Evolutionary conservation across 1,140 invertebrate genomes (phyloP).

Genomic region (Araneus ventricosus): DNA sequence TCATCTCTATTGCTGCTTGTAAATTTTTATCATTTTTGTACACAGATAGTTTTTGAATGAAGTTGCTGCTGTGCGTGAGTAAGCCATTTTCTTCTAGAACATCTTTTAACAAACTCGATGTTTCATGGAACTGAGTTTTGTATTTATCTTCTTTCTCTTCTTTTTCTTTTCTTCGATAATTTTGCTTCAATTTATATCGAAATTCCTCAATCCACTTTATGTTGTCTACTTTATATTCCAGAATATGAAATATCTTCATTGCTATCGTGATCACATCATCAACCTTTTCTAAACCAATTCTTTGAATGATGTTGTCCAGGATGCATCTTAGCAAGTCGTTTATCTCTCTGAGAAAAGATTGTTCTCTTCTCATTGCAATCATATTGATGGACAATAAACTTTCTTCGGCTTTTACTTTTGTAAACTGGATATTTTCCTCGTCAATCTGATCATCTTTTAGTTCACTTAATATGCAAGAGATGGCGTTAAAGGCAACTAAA

Average conservation of each 20-base stretch:
- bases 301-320: neutral
- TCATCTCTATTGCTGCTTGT: constrained; percentile 61
- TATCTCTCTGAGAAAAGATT: neutral
- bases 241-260: neutral
- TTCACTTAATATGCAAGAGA: neutral
- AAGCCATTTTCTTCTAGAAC: neutral
- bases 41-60: neutral
- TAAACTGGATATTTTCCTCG: neutral
- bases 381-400: neutral
- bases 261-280: neutral
- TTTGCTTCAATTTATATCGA: neutral
- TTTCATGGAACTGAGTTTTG: neutral
- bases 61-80: neutral
- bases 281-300: neutral
- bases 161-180: neutral
- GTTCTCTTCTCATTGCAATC: neutral
- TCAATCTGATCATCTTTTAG: neutral
- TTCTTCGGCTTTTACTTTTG: neutral
- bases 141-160: neutral
- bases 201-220: constrained; percentile 50
- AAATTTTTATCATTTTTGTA: constrained; percentile 14
- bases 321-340: neutral
- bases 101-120: neutral
- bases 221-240: constrained; percentile 1
- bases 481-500: neutral